These are phyloP conservation scores for Aulostomus chinensis DNA, from an alignment of 2,797 vertebrate species.

Conservation along the genomic window DNA sequence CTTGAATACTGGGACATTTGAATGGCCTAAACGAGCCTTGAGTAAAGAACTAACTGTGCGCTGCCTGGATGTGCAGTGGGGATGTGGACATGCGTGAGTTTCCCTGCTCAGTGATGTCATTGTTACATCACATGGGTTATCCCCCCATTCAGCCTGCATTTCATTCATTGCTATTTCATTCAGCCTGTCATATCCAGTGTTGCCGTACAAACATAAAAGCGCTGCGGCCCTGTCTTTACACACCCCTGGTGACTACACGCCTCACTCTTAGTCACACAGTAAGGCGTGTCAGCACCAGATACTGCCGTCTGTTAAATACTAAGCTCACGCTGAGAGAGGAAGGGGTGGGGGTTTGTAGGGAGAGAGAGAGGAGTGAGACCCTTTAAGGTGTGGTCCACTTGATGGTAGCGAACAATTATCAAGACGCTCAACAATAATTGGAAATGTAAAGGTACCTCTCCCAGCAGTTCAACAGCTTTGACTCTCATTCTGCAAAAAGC, in stretches of 20 bases:
- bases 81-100: no score
- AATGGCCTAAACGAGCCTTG: no score
- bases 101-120: slow-evolving; percentile 24
- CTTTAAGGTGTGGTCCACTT: slow-evolving; percentile 47
- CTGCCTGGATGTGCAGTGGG: no score
- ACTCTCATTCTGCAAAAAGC: slow-evolving; percentile 38
- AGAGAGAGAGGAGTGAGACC: slow-evolving; percentile 5
- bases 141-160: slow-evolving; percentile 11
- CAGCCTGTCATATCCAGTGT: slow-evolving; percentile 20
- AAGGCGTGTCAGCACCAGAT: slow-evolving; percentile 69
- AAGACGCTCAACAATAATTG: slow-evolving; percentile 3
- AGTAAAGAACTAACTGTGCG: no score
- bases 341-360: not conserved
- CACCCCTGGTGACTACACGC: slow-evolving; percentile 70
- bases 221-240: slow-evolving; percentile 48
- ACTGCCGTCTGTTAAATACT: slow-evolving; percentile 65
- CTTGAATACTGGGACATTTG: no score
- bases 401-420: slow-evolving; percentile 17
- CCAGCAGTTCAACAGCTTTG: slow-evolving; percentile 25
- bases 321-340: slow-evolving; percentile 59
- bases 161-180: slow-evolving; percentile 29
- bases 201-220: slow-evolving; percentile 47
- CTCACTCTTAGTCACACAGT: slow-evolving; percentile 81
- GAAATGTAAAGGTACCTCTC: slow-evolving; percentile 14
- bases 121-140: slow-evolving; percentile 29